Evolutionary conservation across 2,113 vertebrate species (phyloP), one percentile per base, ranked within the genome.

Genomic region (Pituophis catenifer): DNA sequence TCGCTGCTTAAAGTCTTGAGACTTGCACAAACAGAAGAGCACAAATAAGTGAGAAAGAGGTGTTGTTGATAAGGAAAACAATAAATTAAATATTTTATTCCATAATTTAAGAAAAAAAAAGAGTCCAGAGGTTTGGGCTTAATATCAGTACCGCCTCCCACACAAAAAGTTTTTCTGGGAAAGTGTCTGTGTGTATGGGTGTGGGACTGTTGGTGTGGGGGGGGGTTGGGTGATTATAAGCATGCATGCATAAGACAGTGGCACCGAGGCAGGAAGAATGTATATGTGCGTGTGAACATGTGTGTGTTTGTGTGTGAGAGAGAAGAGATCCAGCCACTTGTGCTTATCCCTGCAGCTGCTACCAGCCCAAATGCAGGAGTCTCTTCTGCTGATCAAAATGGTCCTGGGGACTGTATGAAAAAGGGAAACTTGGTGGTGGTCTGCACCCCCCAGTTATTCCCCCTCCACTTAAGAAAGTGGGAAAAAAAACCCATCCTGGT

Each of bases 11-110:
- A 38, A 8, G 23, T 24, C 33, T 17, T n/a, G 48, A 23, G 3
- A 3, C 15, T 19, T 24, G 23, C 11, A 12, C 4, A 4, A 55
- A 33, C 38, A 15, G 1, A 11, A 3, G 24, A 65, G 26, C 54
- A 29, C 53, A 57, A 91, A 19, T 3, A 52, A 33, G 2, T 29
- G 3, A 75, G 52, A 15, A 4, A 21, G 33, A 24, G 59, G 2
- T 26, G 24, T 29, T 26, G 8, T 62, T 0, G 19, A 57, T 12
- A 10, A 0, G 3, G 33, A 91, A 48, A 48, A 57, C 62, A 92
- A 92, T 92, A 92, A 92, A 92, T 92, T 89, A 92, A 89, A 85
- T 50, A n/a, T 57, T 89, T 92, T 92, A 92, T 92, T 92, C 53
- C 44, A 89, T 75, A 89, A 75, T 23, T 33, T 70, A 54, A 54